Percentiles rank a stretch among this genome's conserved stretches.
These are phyloP conservation scores for Leptinotarsa rubiginosa DNA, from an alignment of 2,888 invertebrate genomes.

Conservation along the genomic window DNA sequence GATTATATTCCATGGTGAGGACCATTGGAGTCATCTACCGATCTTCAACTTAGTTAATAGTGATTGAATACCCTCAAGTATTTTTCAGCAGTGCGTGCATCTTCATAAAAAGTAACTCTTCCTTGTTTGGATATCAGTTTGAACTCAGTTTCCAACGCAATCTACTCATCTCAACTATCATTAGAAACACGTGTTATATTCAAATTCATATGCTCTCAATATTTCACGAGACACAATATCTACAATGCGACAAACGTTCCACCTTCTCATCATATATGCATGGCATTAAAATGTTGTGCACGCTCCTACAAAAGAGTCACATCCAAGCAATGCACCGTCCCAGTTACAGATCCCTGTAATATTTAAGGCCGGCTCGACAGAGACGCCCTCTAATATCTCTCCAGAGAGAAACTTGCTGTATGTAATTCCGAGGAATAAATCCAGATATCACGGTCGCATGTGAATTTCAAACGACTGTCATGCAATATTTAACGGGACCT, in stretches of 20 bases:
- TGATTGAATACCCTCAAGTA: too few relatives aligned
- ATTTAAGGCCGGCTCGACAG: neutral
- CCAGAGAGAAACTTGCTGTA: slow-evolving; percentile 4
- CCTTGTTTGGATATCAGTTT: too few relatives aligned
- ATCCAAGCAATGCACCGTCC: slow-evolving; percentile 17
- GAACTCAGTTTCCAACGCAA: too few relatives aligned
- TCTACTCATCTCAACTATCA: neutral
- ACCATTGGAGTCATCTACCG: too few relatives aligned
- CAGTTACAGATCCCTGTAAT: slow-evolving; percentile 17
- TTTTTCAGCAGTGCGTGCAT: too few relatives aligned
- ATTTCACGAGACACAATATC: neutral
- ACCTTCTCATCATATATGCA: neutral
- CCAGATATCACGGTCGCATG: slow-evolving; percentile 57
- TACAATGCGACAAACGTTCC: neutral
- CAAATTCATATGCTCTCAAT: neutral
- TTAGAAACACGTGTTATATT: neutral
- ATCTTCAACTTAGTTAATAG: too few relatives aligned
- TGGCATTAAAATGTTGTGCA: neutral
- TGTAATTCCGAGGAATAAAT: slow-evolving; percentile 47
- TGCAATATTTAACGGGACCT: slow-evolving; percentile 62
- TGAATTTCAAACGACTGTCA: slow-evolving; percentile 60
- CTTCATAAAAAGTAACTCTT: too few relatives aligned
- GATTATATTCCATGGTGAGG: too few relatives aligned
- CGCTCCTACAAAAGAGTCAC: neutral
- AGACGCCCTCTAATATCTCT: slow-evolving; percentile 16